Evolutionary conservation across 2,888 invertebrate genomes (phyloP).

Genomic region (Ophioninae sp.): DNA sequence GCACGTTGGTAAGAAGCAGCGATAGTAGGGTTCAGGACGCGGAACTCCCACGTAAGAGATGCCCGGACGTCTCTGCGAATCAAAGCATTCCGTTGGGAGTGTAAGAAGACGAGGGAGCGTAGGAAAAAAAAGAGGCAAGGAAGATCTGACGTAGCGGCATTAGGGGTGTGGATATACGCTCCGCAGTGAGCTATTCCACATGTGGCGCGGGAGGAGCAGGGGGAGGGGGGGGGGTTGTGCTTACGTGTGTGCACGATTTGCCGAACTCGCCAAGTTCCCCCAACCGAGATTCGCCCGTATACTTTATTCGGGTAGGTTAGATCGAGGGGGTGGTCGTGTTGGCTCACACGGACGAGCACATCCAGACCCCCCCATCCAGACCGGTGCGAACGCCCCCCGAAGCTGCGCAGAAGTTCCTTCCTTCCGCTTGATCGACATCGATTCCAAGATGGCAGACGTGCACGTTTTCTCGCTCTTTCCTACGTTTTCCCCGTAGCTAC

Average conservation of each 20-base stretch:
- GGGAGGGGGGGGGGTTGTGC: conserved; percentile 3
- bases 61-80: conserved; percentile 59
- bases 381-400: conserved; percentile 65
- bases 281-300: conserved; percentile 56
- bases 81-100: conserved; percentile 51
- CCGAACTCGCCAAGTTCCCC: conserved; percentile 43
- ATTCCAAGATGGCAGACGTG: conserved; percentile 78
- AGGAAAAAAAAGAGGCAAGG: conserved; percentile 8
- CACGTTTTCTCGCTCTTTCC: conserved; percentile 45
- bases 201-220: no score
- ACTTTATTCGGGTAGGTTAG: conserved; percentile 59
- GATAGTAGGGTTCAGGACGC: conserved; percentile 4
- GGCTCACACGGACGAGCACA: conserved; percentile 57
- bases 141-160: conserved; percentile 25
- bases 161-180: conserved; percentile 40
- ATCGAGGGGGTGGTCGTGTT: conserved; percentile 68
- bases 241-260: conserved; percentile 2
- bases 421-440: conserved; percentile 79
- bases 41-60: conserved; percentile 58
- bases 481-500: conserved; percentile 25
- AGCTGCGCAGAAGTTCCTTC: conserved; percentile 78
- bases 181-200: conserved; percentile 19
- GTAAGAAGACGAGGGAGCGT: conserved; percentile 34
- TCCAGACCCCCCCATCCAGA: background rate
- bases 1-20: conserved; percentile 19